phyloP scores from a whole-genome alignment of 2,888 invertebrate genomes.

The Macrosoma leucophasiata region DNA sequence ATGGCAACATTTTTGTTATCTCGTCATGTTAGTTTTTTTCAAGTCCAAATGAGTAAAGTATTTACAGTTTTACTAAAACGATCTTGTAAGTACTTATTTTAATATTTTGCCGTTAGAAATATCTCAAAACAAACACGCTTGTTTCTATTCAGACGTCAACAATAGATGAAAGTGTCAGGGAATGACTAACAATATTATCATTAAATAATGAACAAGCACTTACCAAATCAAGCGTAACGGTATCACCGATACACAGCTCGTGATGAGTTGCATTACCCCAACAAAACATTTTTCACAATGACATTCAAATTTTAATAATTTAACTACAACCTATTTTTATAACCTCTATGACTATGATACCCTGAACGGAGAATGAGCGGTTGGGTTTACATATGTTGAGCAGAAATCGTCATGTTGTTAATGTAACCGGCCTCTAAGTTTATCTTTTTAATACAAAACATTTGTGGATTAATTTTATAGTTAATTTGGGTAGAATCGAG shows the following conservation, averaged over 20 bases:
- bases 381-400: not conserved
- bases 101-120: too few relatives aligned
- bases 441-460: slow-evolving; percentile 12
- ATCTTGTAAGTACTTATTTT: too few relatives aligned
- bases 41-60: too few relatives aligned
- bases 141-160: too few relatives aligned
- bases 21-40: too few relatives aligned
- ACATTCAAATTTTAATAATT: slow-evolving; percentile 5
- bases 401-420: not conserved
- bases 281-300: slow-evolving; percentile 59
- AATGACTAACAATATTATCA: not conserved
- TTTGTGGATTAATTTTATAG: slow-evolving; percentile 14
- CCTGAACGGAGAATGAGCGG: too few relatives aligned
- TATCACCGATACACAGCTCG: slow-evolving; percentile 60
- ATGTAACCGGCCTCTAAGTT: not conserved
- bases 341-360: slow-evolving; percentile 38
- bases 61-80: too few relatives aligned
- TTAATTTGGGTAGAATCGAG: slow-evolving; percentile 37
- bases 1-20: too few relatives aligned
- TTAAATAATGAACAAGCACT: slow-evolving; percentile 25
- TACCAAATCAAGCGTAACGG: slow-evolving; percentile 57
- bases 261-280: slow-evolving; percentile 72
- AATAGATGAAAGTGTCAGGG: too few relatives aligned
- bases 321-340: slow-evolving; percentile 34
- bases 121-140: too few relatives aligned